These are phyloP conservation scores for Amblyopsis hoosieri DNA, from an alignment of 2,797 vertebrate species.

Conservation along the genomic window DNA sequence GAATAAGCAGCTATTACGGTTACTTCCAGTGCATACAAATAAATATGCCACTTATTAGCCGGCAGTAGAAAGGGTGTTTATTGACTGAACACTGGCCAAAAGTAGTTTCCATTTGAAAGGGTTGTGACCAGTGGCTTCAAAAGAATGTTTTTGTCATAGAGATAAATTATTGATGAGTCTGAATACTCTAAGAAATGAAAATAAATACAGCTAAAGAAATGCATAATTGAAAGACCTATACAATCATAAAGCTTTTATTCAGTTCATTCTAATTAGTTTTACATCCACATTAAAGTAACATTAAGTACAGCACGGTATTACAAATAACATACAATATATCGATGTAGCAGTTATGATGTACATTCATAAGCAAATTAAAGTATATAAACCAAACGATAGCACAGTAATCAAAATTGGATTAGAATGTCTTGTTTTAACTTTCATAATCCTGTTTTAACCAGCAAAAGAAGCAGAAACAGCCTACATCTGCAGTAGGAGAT, in stretches of 20 bases:
- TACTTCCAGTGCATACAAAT: slow-evolving; percentile 26
- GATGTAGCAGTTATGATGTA: too few species aligned
- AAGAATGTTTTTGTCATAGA: slow-evolving; percentile 44
- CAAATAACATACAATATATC: too few species aligned
- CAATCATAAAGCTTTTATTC: neutral
- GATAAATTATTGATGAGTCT: slow-evolving; percentile 29
- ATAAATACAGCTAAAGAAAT: neutral
- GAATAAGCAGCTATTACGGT: slow-evolving; percentile 58
- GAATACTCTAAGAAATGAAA: neutral
- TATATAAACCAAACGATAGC: too few species aligned
- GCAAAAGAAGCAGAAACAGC: too few species aligned
- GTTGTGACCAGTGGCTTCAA: slow-evolving; percentile 21
- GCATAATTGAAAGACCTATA: neutral
- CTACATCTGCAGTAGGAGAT: slow-evolving; percentile 63
- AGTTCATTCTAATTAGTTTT: neutral
- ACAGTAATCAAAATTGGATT: too few species aligned
- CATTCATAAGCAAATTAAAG: too few species aligned
- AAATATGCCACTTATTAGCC: slow-evolving; percentile 24
- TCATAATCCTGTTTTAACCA: too few species aligned
- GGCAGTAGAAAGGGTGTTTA: slow-evolving; percentile 4
- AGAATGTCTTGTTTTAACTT: too few species aligned
- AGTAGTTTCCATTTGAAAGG: slow-evolving; percentile 4
- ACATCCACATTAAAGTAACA: too few species aligned
- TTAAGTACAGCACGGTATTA: too few species aligned
- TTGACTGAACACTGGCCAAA: neutral